A percentile compares a stretch with the other conserved stretches of the same genome.
Conservation (phyloP, 2,888 invertebrate species). For the Dascillus cervinus region DNA sequence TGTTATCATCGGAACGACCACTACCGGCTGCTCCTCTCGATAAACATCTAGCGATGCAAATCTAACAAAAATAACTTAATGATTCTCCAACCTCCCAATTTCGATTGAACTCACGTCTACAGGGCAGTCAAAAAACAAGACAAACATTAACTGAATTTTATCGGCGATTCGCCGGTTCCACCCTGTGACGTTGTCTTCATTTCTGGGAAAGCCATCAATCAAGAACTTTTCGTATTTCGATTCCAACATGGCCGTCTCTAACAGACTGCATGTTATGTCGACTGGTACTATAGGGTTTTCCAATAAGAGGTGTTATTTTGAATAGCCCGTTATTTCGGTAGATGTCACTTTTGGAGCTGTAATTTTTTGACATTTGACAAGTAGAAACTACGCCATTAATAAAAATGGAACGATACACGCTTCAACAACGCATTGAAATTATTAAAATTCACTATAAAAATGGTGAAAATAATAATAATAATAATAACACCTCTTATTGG, state of each 20-base stretch:
- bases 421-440: too few relatives aligned
- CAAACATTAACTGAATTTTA: constrained; percentile 77
- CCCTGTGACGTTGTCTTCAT: constrained; percentile 91
- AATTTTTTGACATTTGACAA: too few relatives aligned
- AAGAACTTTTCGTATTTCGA: constrained; percentile 71
- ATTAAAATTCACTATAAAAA: too few relatives aligned
- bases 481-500: too few relatives aligned
- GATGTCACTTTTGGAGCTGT: too few relatives aligned
- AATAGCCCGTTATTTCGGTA: too few relatives aligned
- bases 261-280: constrained; percentile 92
- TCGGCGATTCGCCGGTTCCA: constrained; percentile 82
- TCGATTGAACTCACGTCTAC: constrained; percentile 47
- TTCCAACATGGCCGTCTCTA: constrained; percentile 73
- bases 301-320: too few relatives aligned
- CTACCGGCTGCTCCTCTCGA: constrained; percentile 81
- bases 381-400: too few relatives aligned
- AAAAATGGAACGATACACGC: too few relatives aligned
- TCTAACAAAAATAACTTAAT: too few relatives aligned
- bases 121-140: constrained; percentile 87
- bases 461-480: too few relatives aligned
- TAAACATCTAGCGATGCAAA: constrained; percentile 81
- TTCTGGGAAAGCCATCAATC: constrained; percentile 97
- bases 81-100: too few relatives aligned
- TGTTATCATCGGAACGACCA: constrained; percentile 91
- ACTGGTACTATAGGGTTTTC: constrained; percentile 99